Base-by-base conservation (phyloP, 1,140 invertebrate species). In the Drosophila pruinosa region DNA sequence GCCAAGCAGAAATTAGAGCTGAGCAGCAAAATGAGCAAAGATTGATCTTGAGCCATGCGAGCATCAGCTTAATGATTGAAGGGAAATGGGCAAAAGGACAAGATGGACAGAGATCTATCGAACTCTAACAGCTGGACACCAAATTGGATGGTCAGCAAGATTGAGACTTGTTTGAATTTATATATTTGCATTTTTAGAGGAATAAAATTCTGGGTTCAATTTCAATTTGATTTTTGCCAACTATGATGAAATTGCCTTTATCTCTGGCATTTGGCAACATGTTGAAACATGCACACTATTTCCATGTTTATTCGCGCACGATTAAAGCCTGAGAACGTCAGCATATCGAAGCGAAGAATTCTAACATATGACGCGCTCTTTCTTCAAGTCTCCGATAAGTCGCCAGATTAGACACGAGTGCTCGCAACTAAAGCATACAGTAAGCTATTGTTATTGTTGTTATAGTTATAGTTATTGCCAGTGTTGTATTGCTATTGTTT, bases 301-400 rank as follows among this genome's bases (percentile, higher is more conserved):
- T 5, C 19, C 39, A 15, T 8, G 6, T 19, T 21, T 50, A 10
- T 17, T 6, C 24, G 7, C 12, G 10, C 21, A 45, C 22, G 41
- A 58, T 45, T 72, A 67, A 72, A 67, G 62, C 52, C 52, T 72
- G 67, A 70, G 67, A 72, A 72, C 61, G 38, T 38, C 14, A 24
- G 31, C 52, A n/a, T 61, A 64, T 65, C 52, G 45, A 50, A 67
- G 45, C 47, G 24, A 15, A 48, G 41, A 56, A 50, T 22, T 52
- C n/a, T n/a, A n/a, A n/a, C n/a, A n/a, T 53, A 21, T 52, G 45
- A 62, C 24, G 53, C 43, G 26, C 22, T 63, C n/a, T 62, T 36
- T 26, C 34, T 39, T 14, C 10, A n/a, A n/a, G n/a, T n/a, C n/a
- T n/a, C 5, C 28, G 62, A 47, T 57, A 56, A 36, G 26, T 34